These are phyloP conservation scores for Poliocrania exsul DNA, from an alignment of 2,797 vertebrate genomes.

Conservation along the genomic window DNA sequence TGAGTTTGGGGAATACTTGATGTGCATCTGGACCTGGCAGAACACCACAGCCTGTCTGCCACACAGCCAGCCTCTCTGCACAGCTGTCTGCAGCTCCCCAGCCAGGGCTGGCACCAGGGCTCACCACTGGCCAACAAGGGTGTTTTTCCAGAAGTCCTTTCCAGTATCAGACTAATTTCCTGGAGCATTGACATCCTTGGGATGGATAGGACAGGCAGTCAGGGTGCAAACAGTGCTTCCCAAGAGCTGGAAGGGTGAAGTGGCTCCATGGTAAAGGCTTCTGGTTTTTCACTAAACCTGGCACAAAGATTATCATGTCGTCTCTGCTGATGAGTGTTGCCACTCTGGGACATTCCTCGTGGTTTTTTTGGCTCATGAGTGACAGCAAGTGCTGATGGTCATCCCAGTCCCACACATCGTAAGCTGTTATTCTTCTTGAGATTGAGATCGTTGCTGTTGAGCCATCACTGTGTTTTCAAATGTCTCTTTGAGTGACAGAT, in stretches of 20 bases:
- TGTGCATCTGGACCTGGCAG: not conserved
- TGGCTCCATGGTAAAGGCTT: not conserved
- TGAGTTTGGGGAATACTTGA: not conserved
- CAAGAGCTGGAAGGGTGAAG: not conserved
- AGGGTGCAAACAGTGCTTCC: not conserved
- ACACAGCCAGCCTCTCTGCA: not conserved
- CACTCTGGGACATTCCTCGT: not conserved
- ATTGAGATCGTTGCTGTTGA: not conserved
- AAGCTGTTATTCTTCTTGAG: not conserved
- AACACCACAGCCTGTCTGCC: not conserved
- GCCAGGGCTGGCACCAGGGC: not conserved
- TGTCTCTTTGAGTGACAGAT: slow-evolving; percentile 32
- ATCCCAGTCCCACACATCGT: not conserved
- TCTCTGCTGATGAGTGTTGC: rapidly evolving
- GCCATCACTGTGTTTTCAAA: not conserved
- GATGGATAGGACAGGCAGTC: not conserved
- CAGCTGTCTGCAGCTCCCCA: rapidly evolving
- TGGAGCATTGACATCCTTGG: rapidly evolving
- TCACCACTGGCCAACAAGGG: rapidly evolving
- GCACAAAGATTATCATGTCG: rapidly evolving
- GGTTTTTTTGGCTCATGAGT: not conserved
- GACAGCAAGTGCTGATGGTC: not conserved
- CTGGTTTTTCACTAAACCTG: not conserved
- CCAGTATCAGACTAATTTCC: not conserved
- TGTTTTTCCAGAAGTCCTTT: not conserved